phyloP scores from a whole-genome alignment of 2,888 invertebrate genomes.

The Germaria angustata region DNA sequence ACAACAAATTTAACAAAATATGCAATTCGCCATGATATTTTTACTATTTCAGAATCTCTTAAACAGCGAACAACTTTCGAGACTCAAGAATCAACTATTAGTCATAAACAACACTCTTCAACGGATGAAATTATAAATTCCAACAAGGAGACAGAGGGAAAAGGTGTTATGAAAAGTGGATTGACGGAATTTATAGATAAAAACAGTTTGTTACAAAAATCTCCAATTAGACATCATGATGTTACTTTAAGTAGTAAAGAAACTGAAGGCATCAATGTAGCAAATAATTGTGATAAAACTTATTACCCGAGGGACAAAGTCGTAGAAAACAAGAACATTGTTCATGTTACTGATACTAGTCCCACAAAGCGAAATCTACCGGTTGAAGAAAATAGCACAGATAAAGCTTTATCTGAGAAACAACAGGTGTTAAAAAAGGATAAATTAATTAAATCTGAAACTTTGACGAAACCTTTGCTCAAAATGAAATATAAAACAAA shows the following conservation, averaged over 20 bases:
- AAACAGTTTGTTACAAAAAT: background rate
- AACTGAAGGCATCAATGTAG: background rate
- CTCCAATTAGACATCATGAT: background rate
- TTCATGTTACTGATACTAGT: background rate
- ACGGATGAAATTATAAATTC: background rate
- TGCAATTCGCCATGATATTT: background rate
- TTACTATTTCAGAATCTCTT: constrained; percentile 25
- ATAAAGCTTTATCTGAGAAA: background rate
- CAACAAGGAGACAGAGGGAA: background rate
- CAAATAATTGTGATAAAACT: background rate
- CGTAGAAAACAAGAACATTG: background rate
- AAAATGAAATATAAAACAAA: background rate
- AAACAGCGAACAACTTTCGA: background rate
- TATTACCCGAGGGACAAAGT: background rate
- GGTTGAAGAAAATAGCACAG: background rate
- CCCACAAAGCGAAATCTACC: background rate
- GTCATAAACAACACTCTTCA: background rate
- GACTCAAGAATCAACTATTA: no score
- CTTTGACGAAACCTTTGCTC: background rate
- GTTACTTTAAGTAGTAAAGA: background rate
- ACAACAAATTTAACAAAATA: background rate
- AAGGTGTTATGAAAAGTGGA: background rate
- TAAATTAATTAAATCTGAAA: background rate
- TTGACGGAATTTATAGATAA: background rate
- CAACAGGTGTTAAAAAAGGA: background rate